These are phyloP conservation scores for Leptodirus hochenwartii DNA, from an alignment of 2,888 invertebrate species.

Conservation along the genomic window DNA sequence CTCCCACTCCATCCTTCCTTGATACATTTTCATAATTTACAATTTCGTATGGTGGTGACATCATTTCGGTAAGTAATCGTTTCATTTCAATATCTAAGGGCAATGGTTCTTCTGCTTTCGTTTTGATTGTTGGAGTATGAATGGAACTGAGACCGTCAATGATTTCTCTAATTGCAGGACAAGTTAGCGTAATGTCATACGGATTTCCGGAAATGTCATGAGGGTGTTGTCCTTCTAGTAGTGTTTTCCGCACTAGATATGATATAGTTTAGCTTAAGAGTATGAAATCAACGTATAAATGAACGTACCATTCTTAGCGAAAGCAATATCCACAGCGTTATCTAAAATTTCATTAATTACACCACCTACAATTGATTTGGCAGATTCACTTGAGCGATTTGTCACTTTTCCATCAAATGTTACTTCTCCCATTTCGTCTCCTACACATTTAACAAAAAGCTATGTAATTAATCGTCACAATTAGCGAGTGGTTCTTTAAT, in stretches of 20 bases:
- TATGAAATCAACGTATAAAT: too few relatives aligned
- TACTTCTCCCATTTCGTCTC: constrained; percentile 7
- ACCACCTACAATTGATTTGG: constrained; percentile 17
- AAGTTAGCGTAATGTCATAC: constrained; percentile 1
- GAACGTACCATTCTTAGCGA: too few relatives aligned
- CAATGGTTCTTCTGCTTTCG: constrained; percentile 7
- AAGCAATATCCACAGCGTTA: constrained; percentile 21
- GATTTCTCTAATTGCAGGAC: constrained; percentile 12
- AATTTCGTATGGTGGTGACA: constrained; percentile 23
- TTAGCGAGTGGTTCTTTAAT: too few relatives aligned
- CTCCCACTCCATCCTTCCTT: constrained; percentile 26
- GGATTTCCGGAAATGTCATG: too few relatives aligned
- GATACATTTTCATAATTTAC: constrained; percentile 23
- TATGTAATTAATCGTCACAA: too few relatives aligned
- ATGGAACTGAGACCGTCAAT: constrained; percentile 13
- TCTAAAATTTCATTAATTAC: constrained; percentile 24
- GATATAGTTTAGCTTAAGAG: too few relatives aligned
- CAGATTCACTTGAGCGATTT: not conserved
- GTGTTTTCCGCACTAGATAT: too few relatives aligned
- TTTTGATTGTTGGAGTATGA: constrained; percentile 5
- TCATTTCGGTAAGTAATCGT: constrained; percentile 18
- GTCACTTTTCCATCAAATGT: constrained; percentile 6
- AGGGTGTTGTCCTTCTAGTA: too few relatives aligned
- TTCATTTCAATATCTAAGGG: constrained; percentile 14
- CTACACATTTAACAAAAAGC: too few relatives aligned